Conservation (phyloP, 2,797 vertebrate species). For the Oceanodroma leucorhoa region DNA sequence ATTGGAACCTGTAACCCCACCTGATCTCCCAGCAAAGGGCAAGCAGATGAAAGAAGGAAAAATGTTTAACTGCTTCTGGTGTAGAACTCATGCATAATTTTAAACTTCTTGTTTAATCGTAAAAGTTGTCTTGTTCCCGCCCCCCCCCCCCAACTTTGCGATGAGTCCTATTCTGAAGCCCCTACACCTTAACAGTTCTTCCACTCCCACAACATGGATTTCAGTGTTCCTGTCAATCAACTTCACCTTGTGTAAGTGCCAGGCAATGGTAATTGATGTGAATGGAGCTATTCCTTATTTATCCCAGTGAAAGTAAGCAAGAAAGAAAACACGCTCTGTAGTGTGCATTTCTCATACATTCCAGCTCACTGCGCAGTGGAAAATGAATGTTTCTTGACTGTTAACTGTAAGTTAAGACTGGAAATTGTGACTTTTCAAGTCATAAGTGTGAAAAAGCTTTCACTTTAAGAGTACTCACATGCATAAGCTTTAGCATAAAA, state of each 20-base stretch:
- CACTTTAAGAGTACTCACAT: constrained; percentile 24
- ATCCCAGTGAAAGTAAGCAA: not conserved
- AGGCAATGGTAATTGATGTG: not conserved
- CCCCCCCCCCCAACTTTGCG: not conserved
- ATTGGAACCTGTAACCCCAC: not conserved
- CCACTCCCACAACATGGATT: not conserved
- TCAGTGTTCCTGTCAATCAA: not conserved
- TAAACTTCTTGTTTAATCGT: not conserved
- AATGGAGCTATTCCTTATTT: not conserved
- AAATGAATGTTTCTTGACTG: constrained; percentile 51
- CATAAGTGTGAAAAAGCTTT: constrained; percentile 49
- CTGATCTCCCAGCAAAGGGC: not conserved
- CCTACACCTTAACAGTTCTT: not conserved
- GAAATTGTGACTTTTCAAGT: constrained; percentile 54
- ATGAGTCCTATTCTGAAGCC: not conserved
- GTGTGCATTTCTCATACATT: not conserved
- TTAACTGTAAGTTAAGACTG: constrained; percentile 33
- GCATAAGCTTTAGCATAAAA: constrained; percentile 22
- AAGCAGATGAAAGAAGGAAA: not conserved
- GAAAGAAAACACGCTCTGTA: not conserved
- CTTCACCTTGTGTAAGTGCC: not conserved
- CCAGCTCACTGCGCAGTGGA: not conserved
- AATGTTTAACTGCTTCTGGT: not conserved
- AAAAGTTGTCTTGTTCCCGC: not conserved
- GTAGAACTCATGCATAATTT: not conserved